Percentiles rank a stretch among this genome's conserved stretches.
Conservation (phyloP, 2,888 invertebrate species). For the Liodrosophila aerea region DNA sequence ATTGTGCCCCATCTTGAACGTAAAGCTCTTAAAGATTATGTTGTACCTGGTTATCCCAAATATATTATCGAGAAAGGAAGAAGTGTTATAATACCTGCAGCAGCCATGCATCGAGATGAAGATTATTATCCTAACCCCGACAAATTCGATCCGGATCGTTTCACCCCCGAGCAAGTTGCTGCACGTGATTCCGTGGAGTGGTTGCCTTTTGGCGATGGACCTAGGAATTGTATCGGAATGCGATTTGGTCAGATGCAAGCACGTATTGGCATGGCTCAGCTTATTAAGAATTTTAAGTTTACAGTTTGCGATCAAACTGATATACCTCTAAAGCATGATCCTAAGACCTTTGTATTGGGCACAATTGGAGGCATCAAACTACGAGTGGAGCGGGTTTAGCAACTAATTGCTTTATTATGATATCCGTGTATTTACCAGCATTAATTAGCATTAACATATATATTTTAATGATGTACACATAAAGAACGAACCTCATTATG, state of each 20-base stretch:
- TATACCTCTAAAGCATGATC: constrained; percentile 58
- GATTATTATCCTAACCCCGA: constrained; percentile 84
- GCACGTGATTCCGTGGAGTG: constrained; percentile 82
- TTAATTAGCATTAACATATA: too few species aligned
- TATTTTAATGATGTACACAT: too few species aligned
- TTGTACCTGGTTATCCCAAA: constrained; percentile 83
- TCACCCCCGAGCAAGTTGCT: constrained; percentile 84
- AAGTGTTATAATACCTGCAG: constrained; percentile 65
- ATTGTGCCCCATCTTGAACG: constrained; percentile 83
- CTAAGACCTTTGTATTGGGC: constrained; percentile 43
- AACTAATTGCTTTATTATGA: neutral
- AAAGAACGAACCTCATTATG: too few species aligned
- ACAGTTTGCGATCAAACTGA: constrained; percentile 57
- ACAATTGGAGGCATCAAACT: constrained; percentile 46
- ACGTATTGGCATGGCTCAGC: constrained; percentile 68
- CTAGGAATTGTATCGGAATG: constrained; percentile 79
- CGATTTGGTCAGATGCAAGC: constrained; percentile 80
- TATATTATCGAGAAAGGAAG: constrained; percentile 82
- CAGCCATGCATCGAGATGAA: constrained; percentile 84
- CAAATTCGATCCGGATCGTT: constrained; percentile 86
- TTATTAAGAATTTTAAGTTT: constrained; percentile 73
- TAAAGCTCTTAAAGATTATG: constrained; percentile 83
- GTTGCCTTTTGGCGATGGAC: constrained; percentile 81
- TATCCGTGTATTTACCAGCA: neutral
- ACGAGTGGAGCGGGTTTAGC: constrained; percentile 30